Conservation (phyloP, 2,888 invertebrate species). For the Parnassius mnemosyne region DNA sequence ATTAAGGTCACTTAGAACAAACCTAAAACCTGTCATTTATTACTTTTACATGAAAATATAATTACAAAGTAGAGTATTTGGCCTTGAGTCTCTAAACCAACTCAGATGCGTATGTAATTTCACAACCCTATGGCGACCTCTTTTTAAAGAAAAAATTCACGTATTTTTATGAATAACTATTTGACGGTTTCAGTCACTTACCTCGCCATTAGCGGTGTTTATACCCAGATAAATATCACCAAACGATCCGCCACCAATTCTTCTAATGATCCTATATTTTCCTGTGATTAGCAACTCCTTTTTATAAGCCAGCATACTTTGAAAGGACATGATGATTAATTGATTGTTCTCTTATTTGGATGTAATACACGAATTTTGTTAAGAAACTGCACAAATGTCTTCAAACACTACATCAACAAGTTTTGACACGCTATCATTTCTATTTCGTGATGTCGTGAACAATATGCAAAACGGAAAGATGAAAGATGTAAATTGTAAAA, state of each 20-base stretch:
- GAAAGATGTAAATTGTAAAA: conserved; percentile 36
- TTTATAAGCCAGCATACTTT: conserved; percentile 38
- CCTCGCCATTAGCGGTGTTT: conserved; percentile 95
- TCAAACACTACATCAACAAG: conserved; percentile 38
- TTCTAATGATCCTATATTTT: conserved; percentile 96
- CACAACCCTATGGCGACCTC: conserved; percentile 32
- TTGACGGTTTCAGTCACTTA: conserved; percentile 52
- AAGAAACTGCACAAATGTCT: conserved; percentile 35
- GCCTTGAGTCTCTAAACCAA: conserved; percentile 23
- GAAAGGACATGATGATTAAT: conserved; percentile 41
- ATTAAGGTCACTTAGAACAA: not conserved
- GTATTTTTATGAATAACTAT: conserved; percentile 12
- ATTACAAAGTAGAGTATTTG: conserved; percentile 5
- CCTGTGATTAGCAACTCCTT: conserved; percentile 92
- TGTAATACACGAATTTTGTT: conserved; percentile 35
- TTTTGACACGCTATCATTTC: conserved; percentile 44
- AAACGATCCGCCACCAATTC: conserved; percentile 99
- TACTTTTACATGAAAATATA: not conserved
- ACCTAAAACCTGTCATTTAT: not conserved
- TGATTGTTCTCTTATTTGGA: conserved; percentile 31
- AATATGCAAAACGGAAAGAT: conserved; percentile 36
- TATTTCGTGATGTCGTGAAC: conserved; percentile 35
- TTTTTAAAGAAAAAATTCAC: conserved; percentile 28
- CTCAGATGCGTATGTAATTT: conserved; percentile 27
- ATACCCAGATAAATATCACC: conserved; percentile 99